These are phyloP conservation scores for Dryomyza anilis DNA, from an alignment of 2,888 invertebrate species.

Conservation along the genomic window DNA sequence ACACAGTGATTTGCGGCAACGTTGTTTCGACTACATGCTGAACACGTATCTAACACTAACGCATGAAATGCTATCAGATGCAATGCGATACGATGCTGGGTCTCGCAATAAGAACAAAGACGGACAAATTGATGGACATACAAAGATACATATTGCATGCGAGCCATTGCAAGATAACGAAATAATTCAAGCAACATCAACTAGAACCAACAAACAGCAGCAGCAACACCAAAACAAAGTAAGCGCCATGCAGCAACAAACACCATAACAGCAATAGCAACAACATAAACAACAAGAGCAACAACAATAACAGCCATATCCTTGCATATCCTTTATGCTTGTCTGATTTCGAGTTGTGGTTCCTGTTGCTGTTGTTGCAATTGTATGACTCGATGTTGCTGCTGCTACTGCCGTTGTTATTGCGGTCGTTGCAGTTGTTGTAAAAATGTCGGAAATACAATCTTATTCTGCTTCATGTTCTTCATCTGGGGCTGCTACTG, in stretches of 20 bases:
- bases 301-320: background rate
- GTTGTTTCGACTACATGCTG: background rate
- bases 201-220: background rate
- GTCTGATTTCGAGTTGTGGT: slow-evolving; percentile 13
- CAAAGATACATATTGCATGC: background rate
- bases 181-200: slow-evolving; percentile 1
- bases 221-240: slow-evolving; percentile 3
- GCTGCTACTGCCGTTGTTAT: background rate
- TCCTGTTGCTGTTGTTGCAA: slow-evolving; percentile 13
- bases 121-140: background rate
- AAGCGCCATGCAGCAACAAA: background rate
- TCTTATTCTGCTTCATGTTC: background rate
- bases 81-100: background rate
- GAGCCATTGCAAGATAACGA: background rate
- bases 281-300: background rate
- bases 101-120: background rate
- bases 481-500: background rate
- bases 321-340: slow-evolving; percentile 18
- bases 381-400: background rate
- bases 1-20: background rate
- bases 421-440: background rate
- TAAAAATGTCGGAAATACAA: slow-evolving; percentile 12
- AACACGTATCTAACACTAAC: background rate
- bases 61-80: background rate
- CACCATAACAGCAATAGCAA: background rate